Evolutionary conservation across 1,140 invertebrate genomes (phyloP).

Genomic region (Anadara kagoshimensis): DNA sequence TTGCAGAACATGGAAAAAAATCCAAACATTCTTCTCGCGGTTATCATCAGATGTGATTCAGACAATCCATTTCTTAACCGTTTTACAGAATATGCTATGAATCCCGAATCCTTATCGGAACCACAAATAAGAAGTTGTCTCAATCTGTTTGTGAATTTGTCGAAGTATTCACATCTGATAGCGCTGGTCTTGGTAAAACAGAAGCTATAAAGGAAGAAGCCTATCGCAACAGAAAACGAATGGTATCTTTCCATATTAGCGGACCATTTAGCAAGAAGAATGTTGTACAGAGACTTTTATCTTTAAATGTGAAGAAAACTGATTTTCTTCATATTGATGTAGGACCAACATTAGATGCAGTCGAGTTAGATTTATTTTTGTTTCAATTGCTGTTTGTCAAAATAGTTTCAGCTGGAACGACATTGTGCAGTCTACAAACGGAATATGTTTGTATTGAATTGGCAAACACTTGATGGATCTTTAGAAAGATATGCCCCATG

Average conservation of each 20-base stretch:
- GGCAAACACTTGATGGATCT: slow-evolving; percentile 38
- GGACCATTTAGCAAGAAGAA: slow-evolving; percentile 17
- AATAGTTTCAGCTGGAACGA: slow-evolving; percentile 27
- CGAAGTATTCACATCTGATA: slow-evolving; percentile 33
- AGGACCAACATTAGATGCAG: slow-evolving; percentile 25
- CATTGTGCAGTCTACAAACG: background rate
- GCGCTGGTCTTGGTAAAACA: slow-evolving; percentile 45
- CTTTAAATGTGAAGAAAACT: slow-evolving; percentile 9
- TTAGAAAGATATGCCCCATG: slow-evolving; percentile 22
- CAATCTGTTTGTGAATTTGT: slow-evolving; percentile 22
- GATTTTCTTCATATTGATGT: slow-evolving; percentile 48
- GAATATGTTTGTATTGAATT: slow-evolving; percentile 36
- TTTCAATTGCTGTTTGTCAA: slow-evolving; percentile 45
- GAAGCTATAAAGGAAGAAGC: slow-evolving; percentile 27
- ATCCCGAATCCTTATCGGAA: slow-evolving; percentile 3
- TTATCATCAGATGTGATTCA: slow-evolving; percentile 22
- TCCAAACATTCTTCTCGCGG: slow-evolving; percentile 18
- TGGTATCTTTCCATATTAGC: slow-evolving; percentile 42
- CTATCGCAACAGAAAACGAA: background rate
- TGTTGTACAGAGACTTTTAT: slow-evolving; percentile 21
- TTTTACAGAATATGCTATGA: slow-evolving; percentile 16
- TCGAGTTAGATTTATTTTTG: slow-evolving; percentile 40
- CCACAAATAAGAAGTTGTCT: slow-evolving; percentile 13
- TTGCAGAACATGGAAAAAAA: slow-evolving; percentile 1
- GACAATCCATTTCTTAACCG: slow-evolving; percentile 20